Conservation (phyloP, 35 echinoderm and acorn worm genomes). For the Chiridota heheva region DNA sequence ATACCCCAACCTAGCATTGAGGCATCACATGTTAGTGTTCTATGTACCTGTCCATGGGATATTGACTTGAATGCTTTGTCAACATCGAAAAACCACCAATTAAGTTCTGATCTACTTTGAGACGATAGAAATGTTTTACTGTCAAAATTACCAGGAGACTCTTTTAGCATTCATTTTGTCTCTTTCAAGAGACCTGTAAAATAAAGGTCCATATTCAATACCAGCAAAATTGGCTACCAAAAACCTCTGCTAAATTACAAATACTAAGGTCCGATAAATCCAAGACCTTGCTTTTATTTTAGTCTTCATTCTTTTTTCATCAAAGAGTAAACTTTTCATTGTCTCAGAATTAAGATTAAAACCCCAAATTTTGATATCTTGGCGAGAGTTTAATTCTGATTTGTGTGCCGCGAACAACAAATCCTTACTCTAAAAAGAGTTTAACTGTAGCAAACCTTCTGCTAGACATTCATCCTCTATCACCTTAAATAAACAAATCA, state of each 20-base stretch:
- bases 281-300: conserved; percentile 21
- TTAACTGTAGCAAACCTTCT: background rate
- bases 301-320: conserved; percentile 33
- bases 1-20: too few relatives aligned
- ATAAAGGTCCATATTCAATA: conserved; percentile 42
- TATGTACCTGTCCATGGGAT: too few relatives aligned
- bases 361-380: conserved; percentile 37
- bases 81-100: conserved; percentile 35
- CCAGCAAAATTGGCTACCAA: conserved; percentile 34
- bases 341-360: conserved; percentile 44
- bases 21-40: too few relatives aligned
- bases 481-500: conserved; percentile 36
- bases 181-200: conserved; percentile 41
- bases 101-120: conserved; percentile 4
- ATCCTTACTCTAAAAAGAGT: conserved; percentile 29
- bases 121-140: conserved; percentile 11
- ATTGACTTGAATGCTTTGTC: too few relatives aligned
- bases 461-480: conserved; percentile 21
- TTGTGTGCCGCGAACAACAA: conserved; percentile 31
- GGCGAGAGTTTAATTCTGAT: conserved; percentile 29
- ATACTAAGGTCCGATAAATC: conserved; percentile 3
- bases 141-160: conserved; percentile 39
- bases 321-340: background rate
- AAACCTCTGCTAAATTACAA: conserved; percentile 23
- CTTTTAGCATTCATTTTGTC: conserved; percentile 41